Evolutionary conservation across 2,113 vertebrate species (phyloP), one percentile per base, ranked within the genome.

Genomic region (Nibea coibor): DNA sequence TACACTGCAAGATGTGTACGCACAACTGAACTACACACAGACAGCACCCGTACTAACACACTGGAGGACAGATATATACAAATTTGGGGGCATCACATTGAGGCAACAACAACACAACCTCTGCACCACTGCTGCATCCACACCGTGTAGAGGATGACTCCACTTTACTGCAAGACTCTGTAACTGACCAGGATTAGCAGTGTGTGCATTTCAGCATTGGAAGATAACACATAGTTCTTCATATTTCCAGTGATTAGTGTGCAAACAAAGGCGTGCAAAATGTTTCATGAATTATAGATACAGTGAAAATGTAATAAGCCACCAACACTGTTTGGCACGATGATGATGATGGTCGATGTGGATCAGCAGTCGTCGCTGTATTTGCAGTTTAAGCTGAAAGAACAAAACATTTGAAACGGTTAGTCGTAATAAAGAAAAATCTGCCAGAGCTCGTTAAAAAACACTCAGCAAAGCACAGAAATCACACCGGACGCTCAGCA

Each of bases 401-500:
- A 57, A 15, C 24, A n/a, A n/a, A 63, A 35, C 57, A 48, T 56
- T 57, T 24, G n/a, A 15, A 74, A 47, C 14, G n/a, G 45, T 81
- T 26, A 6, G 56, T 24, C 65, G 58, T 58, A 47, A 45, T 66
- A 22, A 59, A 59, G 59, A 51, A 53, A 47, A 20, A 39, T 51
- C 45, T 16, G 24, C 42, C 68, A 4, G 24, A 75, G 64, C 79
- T 82, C 53, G 16, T 77, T 77, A 82, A 66, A 43, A 69, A 62
- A 17, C 61, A 22, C 62, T 59, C 68, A 42, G 68, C 59, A 65
- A 47, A 80, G 47, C 5, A 7, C 63, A 62, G 67, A 64, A 71
- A 1, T 10, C 67, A 45, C 67, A 31, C 12, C 1, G 22, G 47
- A 63, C 35, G 4, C 59, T 26, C 20, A 10, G 45, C 51, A 16